Evolutionary conservation across 1,140 invertebrate genomes (phyloP).

Genomic region (Papilio xuthus): DNA sequence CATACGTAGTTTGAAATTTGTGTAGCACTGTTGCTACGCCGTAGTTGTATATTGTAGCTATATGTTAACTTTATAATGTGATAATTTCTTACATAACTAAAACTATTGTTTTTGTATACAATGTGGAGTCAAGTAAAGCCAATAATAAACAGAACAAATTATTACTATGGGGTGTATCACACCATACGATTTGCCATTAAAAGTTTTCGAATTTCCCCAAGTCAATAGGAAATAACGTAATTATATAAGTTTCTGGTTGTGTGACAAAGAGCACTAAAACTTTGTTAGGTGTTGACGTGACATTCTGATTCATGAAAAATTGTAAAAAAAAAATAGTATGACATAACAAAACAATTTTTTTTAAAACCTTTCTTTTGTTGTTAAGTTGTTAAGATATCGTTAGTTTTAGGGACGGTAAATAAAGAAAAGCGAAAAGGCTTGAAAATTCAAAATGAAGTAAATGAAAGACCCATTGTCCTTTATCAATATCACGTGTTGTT

Average conservation of each 20-base stretch:
- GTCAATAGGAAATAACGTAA: constrained; percentile 39
- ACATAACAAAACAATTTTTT: background rate
- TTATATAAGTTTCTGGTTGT: constrained; percentile 38
- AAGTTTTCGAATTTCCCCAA: constrained; percentile 44
- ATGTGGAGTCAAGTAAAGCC: background rate
- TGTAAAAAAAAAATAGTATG: background rate
- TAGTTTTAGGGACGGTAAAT: background rate
- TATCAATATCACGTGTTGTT: background rate
- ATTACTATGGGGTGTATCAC: background rate
- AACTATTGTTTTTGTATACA: background rate
- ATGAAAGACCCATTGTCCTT: background rate
- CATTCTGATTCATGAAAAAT: background rate
- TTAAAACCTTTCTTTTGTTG: background rate
- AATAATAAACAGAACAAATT: background rate
- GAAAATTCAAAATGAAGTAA: background rate
- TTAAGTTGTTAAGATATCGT: background rate
- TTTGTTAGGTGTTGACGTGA: constrained; percentile 19
- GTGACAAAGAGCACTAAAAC: constrained; percentile 7
- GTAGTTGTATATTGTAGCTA: background rate
- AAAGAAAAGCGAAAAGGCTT: background rate
- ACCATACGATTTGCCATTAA: constrained; percentile 36
- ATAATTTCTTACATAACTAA: background rate
- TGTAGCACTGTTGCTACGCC: background rate
- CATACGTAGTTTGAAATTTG: background rate
- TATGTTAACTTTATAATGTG: background rate